phyloP scores from a whole-genome alignment of 2,113 vertebrate genomes.

The Sylvilagus bachmani region DNA sequence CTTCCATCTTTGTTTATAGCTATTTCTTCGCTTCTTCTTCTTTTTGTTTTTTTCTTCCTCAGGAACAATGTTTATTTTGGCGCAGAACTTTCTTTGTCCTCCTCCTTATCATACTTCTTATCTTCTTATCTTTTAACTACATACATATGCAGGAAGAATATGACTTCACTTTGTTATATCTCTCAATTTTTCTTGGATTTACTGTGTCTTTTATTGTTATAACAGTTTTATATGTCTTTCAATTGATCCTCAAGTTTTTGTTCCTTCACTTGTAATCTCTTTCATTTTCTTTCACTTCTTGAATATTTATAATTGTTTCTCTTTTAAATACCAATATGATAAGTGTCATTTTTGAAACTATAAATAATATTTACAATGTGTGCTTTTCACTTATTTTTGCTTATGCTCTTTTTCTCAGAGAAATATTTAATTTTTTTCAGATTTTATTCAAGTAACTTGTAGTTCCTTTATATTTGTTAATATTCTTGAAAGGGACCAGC shows the following conservation, averaged over 20 bases:
- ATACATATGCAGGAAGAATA: background rate
- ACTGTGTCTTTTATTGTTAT: background rate
- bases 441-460: background rate
- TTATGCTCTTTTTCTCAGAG: background rate
- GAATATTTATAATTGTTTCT: background rate
- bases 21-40: background rate
- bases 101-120: background rate
- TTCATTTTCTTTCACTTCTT: conserved; percentile 4
- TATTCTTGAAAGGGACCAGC: conserved; percentile 3
- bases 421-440: background rate
- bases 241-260: background rate
- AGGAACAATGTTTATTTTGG: background rate
- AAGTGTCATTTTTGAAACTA: background rate
- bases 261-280: background rate
- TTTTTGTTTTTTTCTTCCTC: background rate
- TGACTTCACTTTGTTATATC: background rate
- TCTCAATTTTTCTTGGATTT: background rate
- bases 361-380: background rate
- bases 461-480: conserved; percentile 6
- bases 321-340: background rate
- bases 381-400: background rate
- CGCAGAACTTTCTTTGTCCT: background rate
- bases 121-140: background rate
- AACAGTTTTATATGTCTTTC: background rate
- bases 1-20: background rate